phyloP scores from a whole-genome alignment of 2,113 vertebrate species.

The Microcebus jonahi region DNA sequence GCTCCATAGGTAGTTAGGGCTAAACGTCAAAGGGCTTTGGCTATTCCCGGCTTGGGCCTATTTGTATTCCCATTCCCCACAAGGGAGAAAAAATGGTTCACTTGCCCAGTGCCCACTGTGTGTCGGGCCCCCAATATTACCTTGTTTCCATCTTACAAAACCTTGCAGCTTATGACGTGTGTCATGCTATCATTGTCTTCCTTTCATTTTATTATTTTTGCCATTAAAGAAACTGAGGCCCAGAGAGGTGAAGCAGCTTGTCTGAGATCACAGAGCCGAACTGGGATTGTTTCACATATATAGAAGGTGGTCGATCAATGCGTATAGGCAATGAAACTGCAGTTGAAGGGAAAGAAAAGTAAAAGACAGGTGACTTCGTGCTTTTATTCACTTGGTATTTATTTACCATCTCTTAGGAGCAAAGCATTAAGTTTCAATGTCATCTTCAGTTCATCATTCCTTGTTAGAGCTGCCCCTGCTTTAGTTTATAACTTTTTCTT shows the following conservation, averaged over 20 bases:
- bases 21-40: not conserved
- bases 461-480: not conserved
- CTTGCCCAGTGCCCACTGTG: rapidly evolving
- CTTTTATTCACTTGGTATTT: not conserved
- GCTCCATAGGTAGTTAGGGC: not conserved
- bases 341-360: not conserved
- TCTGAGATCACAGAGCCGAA: not conserved
- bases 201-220: slow-evolving; percentile 5
- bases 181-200: not conserved
- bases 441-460: not conserved
- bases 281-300: not conserved
- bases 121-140: not conserved
- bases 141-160: not conserved
- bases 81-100: rapidly evolving
- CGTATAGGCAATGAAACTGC: not conserved
- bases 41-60: not conserved
- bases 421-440: not conserved
- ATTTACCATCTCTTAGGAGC: not conserved
- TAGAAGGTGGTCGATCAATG: not conserved
- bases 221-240: not conserved
- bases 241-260: not conserved
- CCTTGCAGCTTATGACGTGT: no score
- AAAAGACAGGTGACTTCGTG: not conserved
- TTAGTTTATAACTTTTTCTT: not conserved
- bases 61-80: not conserved